A percentile compares a stretch with the other conserved stretches of the same genome.
Conservation (phyloP, 1,140 invertebrate species). For the Orchesella cincta region DNA sequence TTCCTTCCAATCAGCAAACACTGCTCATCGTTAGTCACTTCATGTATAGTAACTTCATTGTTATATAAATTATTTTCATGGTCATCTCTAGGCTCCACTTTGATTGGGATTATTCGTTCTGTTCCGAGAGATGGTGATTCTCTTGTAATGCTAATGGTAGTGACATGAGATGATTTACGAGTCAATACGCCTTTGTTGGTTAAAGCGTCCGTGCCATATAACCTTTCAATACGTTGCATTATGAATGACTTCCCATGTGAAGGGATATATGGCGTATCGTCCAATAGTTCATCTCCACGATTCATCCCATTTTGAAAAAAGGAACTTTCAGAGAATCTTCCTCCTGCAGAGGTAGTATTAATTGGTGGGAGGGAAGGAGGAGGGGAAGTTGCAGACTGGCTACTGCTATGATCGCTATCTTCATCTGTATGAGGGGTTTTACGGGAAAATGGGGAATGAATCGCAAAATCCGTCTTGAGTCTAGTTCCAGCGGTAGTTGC, state of each 20-base stretch:
- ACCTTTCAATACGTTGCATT: slow-evolving; percentile 79
- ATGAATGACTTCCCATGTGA: slow-evolving; percentile 69
- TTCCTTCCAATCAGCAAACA: background rate
- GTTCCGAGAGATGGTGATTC: background rate
- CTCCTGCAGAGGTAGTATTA: background rate
- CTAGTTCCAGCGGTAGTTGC: background rate
- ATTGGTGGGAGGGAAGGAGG: slow-evolving; percentile 13
- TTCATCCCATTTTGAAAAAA: slow-evolving; percentile 22
- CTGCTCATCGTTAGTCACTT: background rate
- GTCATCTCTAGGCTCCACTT: slow-evolving; percentile 34
- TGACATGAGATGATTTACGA: background rate
- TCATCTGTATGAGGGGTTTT: background rate
- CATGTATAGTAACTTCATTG: background rate
- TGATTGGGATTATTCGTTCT: slow-evolving; percentile 43
- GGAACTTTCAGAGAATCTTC: slow-evolving; percentile 9
- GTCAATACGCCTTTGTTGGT: background rate
- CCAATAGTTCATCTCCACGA: slow-evolving; percentile 11
- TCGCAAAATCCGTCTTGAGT: background rate
- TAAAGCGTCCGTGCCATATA: slow-evolving; percentile 78
- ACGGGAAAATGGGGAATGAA: background rate
- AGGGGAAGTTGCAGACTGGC: slow-evolving; percentile 9
- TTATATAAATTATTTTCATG: slow-evolving; percentile 38
- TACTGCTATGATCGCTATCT: slow-evolving; percentile 21
- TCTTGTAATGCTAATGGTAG: slow-evolving; percentile 20
- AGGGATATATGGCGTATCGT: slow-evolving; percentile 10